Evolutionary conservation across 2,113 vertebrate genomes (phyloP).

Genomic region (Synodontis membranacea): DNA sequence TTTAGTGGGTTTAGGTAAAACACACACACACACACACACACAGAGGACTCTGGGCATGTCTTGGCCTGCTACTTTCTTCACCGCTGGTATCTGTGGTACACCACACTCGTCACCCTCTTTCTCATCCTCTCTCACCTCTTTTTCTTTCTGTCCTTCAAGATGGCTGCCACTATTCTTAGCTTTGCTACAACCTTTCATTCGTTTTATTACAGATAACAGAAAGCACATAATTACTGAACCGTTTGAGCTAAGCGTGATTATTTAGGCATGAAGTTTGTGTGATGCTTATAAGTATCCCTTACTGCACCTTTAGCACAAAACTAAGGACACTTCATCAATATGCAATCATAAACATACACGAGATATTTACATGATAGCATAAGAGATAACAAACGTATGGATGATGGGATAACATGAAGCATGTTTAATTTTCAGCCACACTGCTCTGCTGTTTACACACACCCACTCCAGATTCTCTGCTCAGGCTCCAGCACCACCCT

Average conservation of each 20-base stretch:
- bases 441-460: neutral
- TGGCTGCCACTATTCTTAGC: conserved; percentile 2
- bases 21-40: conserved; percentile 9
- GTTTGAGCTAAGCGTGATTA: neutral
- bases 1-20: conserved; percentile 2
- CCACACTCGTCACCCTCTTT: neutral
- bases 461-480: neutral
- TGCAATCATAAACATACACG: neutral
- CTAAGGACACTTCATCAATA: neutral
- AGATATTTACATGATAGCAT: neutral
- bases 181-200: neutral
- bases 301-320: neutral
- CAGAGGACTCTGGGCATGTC: neutral
- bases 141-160: neutral
- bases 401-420: neutral
- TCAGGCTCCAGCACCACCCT: neutral
- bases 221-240: neutral
- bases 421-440: neutral
- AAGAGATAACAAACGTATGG: too few species aligned
- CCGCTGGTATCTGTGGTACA: neutral
- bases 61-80: neutral
- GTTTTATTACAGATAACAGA: neutral
- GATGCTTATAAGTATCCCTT: neutral
- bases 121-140: neutral
- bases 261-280: neutral